These are phyloP conservation scores for Onychorhynchus coronatus DNA, from an alignment of 2,113 vertebrate genomes.

Conservation along the genomic window DNA sequence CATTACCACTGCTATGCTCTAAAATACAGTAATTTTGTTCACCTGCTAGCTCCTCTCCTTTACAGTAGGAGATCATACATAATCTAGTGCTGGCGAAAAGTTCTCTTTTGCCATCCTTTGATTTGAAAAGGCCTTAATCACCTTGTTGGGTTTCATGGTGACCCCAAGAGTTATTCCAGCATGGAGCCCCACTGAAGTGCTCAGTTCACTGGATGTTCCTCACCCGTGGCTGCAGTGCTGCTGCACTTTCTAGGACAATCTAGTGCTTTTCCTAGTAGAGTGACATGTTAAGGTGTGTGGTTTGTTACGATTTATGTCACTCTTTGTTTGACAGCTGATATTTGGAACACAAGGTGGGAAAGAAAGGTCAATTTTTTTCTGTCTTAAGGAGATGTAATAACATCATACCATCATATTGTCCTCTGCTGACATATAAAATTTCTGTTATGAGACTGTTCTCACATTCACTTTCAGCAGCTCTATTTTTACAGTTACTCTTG, in stretches of 20 bases:
- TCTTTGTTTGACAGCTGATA: not conserved
- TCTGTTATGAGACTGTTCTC: not conserved
- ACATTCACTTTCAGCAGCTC: not conserved
- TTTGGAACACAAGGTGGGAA: not conserved
- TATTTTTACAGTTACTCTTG: not conserved
- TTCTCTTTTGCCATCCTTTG: not conserved
- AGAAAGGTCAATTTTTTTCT: not conserved
- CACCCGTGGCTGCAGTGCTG: rapidly evolving
- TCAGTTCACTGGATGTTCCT: not conserved
- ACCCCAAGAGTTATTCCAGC: not conserved
- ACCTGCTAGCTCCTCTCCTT: not conserved
- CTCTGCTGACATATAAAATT: not conserved
- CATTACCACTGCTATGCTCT: rapidly evolving
- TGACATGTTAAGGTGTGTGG: not conserved
- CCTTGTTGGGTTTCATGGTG: not conserved
- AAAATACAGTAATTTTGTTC: not conserved
- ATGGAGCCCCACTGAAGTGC: rapidly evolving
- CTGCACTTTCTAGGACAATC: not conserved
- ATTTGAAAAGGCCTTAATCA: not conserved
- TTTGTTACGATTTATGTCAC: not conserved
- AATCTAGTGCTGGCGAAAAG: not conserved
- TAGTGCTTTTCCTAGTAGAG: not conserved
- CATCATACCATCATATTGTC: not conserved
- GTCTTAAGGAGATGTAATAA: not conserved
- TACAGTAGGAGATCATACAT: rapidly evolving